A percentile compares a stretch with the other conserved stretches of the same genome.
Conservation (phyloP, 2,888 invertebrate species). For the Tryphoninae sp. region DNA sequence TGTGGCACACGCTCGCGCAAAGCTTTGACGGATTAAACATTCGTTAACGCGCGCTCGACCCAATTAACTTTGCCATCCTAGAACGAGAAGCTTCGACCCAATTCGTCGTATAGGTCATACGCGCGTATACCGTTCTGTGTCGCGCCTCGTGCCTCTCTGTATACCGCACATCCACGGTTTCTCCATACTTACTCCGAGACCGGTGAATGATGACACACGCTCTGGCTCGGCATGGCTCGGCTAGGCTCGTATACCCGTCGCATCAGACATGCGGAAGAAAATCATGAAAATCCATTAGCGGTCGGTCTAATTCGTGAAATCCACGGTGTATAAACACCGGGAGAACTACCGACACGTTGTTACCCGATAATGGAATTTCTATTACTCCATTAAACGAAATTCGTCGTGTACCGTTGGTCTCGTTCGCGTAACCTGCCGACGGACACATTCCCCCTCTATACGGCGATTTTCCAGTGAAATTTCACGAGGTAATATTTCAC, state of each 20-base stretch:
- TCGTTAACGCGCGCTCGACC: conserved; percentile 70
- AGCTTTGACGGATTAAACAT: conserved; percentile 75
- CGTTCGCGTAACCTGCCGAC: not conserved
- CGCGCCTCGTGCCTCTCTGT: too few species aligned
- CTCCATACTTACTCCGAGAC: too few species aligned
- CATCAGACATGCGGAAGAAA: conserved; percentile 53
- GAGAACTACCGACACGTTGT: conserved; percentile 22
- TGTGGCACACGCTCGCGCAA: conserved; percentile 43
- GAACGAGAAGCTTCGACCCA: conserved; percentile 60
- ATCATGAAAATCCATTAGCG: conserved; percentile 67
- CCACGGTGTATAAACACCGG: conserved; percentile 46
- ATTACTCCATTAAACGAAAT: conserved; percentile 51
- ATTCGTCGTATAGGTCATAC: conserved; percentile 50
- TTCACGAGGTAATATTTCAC: too few species aligned
- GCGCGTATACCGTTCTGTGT: too few species aligned
- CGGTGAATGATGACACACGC: too few species aligned
- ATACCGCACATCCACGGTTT: too few species aligned
- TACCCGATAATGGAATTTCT: conserved; percentile 52
- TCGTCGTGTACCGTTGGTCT: conserved; percentile 3
- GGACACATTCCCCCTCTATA: too few species aligned
- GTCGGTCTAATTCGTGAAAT: conserved; percentile 50
- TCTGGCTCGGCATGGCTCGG: too few species aligned
- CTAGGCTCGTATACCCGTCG: not conserved
- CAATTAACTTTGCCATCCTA: conserved; percentile 69
- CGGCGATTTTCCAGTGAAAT: too few species aligned